Evolutionary conservation across 2,888 invertebrate species (phyloP), one percentile per base, ranked within the genome.

Genomic region (Malthinus seriepunctatus): DNA sequence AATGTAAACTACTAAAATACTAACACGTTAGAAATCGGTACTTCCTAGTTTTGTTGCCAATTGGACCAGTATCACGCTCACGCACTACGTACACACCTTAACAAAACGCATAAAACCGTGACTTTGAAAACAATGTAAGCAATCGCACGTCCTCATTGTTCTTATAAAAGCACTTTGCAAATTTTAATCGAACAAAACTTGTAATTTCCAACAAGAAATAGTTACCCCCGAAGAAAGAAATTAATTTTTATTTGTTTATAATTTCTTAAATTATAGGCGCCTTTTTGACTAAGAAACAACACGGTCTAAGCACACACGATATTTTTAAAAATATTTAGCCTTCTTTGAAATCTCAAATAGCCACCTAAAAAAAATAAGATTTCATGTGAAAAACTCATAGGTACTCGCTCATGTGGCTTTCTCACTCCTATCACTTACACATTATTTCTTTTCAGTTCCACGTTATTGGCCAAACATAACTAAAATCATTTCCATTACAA

Each of bases 61-160:
- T 73, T 74, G 71, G 73, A 70, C 70, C 71, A 72, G 68, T 71
- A 71, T 71, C 71, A 71, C 71, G 69, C 69, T 68, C 68, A 69
- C 64, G 66, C 67, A 69, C 64, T 56, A 60, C 58, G 60, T 65
- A 66, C 64, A 67, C 72, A 69, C 69, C 67, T 67, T 63, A 64
- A 42, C 23, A 23, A 23, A 23, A 23, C 66, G 67, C 67, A 68
- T 66, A 64, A 65, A 67, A 56, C 61, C 63, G 48, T 60, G 63
- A 62, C 62, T 63, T 60, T 63, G 65, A 59, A 63, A 61, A 63
- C 62, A 63, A 58, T 61, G 60, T 60, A 65, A 60, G 58, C 55
- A 57, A 51, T 46, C 8, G 33, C 53, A 60, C 51, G 54, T 60
- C 51, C 60, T 58, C 52, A 64, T 64, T 64, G 62, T 64, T 60